A percentile compares a stretch with the other conserved stretches of the same genome.
Conservation (phyloP, 92 coral and sea anemone genomes). For the Zoanthus sansibaricus region DNA sequence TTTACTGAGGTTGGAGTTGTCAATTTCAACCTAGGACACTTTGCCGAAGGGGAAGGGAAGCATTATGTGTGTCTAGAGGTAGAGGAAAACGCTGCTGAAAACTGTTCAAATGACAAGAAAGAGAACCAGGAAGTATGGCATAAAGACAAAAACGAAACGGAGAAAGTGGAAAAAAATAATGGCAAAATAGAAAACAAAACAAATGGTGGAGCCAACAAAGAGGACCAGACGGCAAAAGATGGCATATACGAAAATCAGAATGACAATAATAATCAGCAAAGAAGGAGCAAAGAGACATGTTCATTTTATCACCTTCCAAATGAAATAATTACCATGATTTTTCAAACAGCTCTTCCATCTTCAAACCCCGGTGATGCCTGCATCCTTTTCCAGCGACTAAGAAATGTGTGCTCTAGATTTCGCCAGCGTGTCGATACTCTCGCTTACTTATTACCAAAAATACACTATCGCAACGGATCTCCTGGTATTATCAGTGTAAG, state of each 20-base stretch:
- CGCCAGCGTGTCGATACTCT: conserved; percentile 46
- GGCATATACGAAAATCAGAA: conserved; percentile 36
- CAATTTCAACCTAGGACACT: too few relatives aligned
- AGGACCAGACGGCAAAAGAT: conserved; percentile 38
- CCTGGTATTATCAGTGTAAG: conserved; percentile 26
- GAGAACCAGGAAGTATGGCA: conserved; percentile 47
- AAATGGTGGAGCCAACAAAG: conserved; percentile 38
- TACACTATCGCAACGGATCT: conserved; percentile 46
- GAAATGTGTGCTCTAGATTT: conserved; percentile 57
- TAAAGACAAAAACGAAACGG: conserved; percentile 48
- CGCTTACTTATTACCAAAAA: conserved; percentile 36
- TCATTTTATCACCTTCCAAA: conserved; percentile 54
- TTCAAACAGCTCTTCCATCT: conserved; percentile 58
- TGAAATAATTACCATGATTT: conserved; percentile 50
- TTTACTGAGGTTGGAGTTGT: not conserved
- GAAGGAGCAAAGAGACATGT: conserved; percentile 40
- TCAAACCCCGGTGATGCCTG: conserved; percentile 44
- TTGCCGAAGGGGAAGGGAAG: not conserved
- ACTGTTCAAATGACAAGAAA: conserved; percentile 37
- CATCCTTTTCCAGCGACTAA: conserved; percentile 41
- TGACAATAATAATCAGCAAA: conserved; percentile 47
- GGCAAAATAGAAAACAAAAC: conserved; percentile 44
- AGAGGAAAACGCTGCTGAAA: conserved; percentile 46
- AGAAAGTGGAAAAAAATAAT: conserved; percentile 37
- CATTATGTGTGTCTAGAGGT: conserved; percentile 51